Evolutionary conservation across 1,140 invertebrate species (phyloP), one percentile per base, ranked within the genome.

Genomic region (Hyles euphorbiae): DNA sequence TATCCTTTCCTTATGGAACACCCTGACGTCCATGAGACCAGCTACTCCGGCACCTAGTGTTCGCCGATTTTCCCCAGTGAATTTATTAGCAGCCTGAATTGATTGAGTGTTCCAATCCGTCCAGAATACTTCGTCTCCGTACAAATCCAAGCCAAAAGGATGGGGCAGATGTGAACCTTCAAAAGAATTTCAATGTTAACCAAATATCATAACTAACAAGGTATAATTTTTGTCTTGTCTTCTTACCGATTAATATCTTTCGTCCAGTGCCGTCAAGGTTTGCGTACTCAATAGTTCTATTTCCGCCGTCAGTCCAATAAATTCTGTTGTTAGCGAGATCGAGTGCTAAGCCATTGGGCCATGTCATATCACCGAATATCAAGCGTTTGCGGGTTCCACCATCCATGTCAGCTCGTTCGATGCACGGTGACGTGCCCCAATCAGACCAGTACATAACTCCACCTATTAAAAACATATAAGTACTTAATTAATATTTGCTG

Each of bases 361-460:
- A 95, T 3, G 91, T 95, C 77, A 93, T 91, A 68, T 95, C 93
- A 55, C 93, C 92, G 5, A 91, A 91, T 1, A 97, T 92, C 2
- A 95, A 82, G 3, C 91, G 82, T 36, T 86, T 86, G 5, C 96
- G 89, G 33, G 93, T 91, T 3, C 91, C 91, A 0, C 97, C 97
- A 85, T 98, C 96, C 96, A 98, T 96, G 34, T 93, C 93, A 22
- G 96, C 95, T 36, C 93, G 89, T 83, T 97, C 96, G 50, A 98
- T 98, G 76, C 94, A 93, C 1, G 96, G 93, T 34, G 91, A 89
- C 34, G 91, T 89, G 1, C 96, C 96, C 96, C 96, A 97, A 76
- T 98, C 96, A 9, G 94, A 96, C 96, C 96, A 98, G 74, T 95
- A 97, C 93, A 98, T 94, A 3, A 91, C 79, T 4, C 94, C 94